These are phyloP conservation scores for Brachionichthys hirsutus DNA, from an alignment of 2,113 vertebrate species.

Conservation along the genomic window DNA sequence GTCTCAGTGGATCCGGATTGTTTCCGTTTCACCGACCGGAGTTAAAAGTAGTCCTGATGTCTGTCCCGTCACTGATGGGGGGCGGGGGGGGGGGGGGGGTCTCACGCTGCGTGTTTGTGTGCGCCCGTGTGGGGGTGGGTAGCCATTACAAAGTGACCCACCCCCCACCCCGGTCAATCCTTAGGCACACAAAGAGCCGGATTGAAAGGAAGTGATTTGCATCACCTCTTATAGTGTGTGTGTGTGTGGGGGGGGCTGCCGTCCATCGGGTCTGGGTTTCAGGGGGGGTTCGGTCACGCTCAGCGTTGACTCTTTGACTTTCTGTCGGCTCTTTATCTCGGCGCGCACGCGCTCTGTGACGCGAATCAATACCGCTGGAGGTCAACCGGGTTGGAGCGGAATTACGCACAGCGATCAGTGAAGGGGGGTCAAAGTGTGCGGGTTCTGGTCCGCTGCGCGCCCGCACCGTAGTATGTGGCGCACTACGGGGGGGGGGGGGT, in stretches of 20 bases:
- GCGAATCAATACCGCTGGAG: neutral
- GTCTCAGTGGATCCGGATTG: too few relatives aligned
- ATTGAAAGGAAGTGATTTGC: slow-evolving; percentile 80
- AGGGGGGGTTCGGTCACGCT: too few relatives aligned
- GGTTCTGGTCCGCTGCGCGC: too few relatives aligned
- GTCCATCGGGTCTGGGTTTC: slow-evolving; percentile 27
- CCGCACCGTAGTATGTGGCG: too few relatives aligned
- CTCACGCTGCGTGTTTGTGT: slow-evolving; percentile 60
- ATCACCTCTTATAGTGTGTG: slow-evolving; percentile 61
- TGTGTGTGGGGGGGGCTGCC: slow-evolving; percentile 35
- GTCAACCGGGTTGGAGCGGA: neutral
- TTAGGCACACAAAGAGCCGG: slow-evolving; percentile 67
- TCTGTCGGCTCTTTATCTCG: neutral
- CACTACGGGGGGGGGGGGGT: neutral
- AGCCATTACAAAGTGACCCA: slow-evolving; percentile 70
- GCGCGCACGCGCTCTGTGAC: neutral
- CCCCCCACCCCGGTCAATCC: slow-evolving; percentile 61
- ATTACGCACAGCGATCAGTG: too few relatives aligned
- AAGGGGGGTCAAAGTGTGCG: too few relatives aligned
- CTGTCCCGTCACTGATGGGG: neutral
- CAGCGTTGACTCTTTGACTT: neutral
- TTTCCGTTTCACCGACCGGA: too few relatives aligned
- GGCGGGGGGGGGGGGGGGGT: slow-evolving; percentile 50
- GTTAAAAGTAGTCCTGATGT: too few relatives aligned
- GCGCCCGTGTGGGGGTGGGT: slow-evolving; percentile 53